Conservation (phyloP, 2,113 vertebrate genomes). For the Channa maculata region DNA sequence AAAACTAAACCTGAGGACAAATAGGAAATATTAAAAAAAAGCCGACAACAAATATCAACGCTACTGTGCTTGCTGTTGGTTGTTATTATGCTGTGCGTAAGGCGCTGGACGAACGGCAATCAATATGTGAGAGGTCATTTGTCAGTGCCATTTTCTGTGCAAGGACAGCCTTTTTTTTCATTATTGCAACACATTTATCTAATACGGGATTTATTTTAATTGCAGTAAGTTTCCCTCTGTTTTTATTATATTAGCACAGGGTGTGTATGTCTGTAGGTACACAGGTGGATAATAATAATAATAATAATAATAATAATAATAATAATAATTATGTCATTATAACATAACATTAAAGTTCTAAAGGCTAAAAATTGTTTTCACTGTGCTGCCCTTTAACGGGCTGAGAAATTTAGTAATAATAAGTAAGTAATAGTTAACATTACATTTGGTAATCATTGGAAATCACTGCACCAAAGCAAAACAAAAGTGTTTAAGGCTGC, state of each 20-base stretch:
- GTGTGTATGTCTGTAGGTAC: constrained; percentile 14
- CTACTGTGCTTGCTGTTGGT: constrained; percentile 44
- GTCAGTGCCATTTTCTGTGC: constrained; percentile 58
- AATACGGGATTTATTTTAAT: constrained; percentile 45
- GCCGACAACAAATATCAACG: constrained; percentile 54
- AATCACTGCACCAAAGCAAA: neutral
- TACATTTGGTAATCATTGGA: neutral
- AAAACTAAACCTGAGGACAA: constrained; percentile 78
- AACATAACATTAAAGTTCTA: neutral
- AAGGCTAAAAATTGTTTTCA: neutral
- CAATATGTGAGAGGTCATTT: constrained; percentile 73
- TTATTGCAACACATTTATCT: constrained; percentile 28
- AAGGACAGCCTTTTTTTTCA: constrained; percentile 40
- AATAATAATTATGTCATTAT: neutral
- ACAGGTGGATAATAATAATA: constrained; percentile 14
- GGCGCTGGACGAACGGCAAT: constrained; percentile 59
- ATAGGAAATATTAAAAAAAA: constrained; percentile 46
- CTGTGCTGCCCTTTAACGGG: constrained; percentile 10
- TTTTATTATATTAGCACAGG: constrained; percentile 17
- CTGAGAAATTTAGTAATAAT: neutral
- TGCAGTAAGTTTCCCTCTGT: constrained; percentile 24
- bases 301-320: neutral
- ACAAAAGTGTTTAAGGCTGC: neutral
- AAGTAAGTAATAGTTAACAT: neutral
- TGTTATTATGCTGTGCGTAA: constrained; percentile 60